phyloP scores from a whole-genome alignment of 2,113 vertebrate genomes.

The Morone saxatilis region DNA sequence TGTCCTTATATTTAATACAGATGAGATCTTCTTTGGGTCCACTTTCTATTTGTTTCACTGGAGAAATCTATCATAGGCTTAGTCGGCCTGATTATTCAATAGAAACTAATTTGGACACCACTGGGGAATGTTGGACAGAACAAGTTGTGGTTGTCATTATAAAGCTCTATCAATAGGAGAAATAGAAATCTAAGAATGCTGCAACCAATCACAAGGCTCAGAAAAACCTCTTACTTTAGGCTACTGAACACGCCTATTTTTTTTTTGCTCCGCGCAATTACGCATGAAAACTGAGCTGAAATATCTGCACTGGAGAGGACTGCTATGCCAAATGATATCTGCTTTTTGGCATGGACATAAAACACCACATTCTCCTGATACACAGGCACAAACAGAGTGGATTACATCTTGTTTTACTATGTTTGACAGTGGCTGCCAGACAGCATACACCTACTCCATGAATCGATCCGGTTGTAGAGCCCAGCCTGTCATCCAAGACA shows the following conservation, averaged over 20 bases:
- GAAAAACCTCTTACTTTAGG: slow-evolving; percentile 1
- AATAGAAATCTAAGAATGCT: not conserved
- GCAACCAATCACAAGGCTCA: slow-evolving; percentile 28
- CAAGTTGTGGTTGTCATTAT: not conserved
- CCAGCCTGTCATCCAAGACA: not conserved
- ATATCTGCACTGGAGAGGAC: not conserved
- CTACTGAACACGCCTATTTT: slow-evolving; percentile 32
- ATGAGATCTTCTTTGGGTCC: not conserved
- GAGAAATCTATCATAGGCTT: not conserved
- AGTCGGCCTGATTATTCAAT: not conserved
- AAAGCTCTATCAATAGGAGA: not conserved
- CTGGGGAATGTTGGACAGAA: not conserved
- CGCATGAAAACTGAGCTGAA: slow-evolving; percentile 17
- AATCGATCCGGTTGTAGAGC: slow-evolving; percentile 48
- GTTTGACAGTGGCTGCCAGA: slow-evolving; percentile 54
- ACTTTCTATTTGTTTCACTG: not conserved
- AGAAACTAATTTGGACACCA: not conserved
- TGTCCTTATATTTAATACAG: not conserved
- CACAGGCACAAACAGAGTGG: not conserved
- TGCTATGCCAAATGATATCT: not conserved
- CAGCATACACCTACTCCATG: slow-evolving; percentile 45
- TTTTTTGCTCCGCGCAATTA: not conserved
- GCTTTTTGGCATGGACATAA: not conserved
- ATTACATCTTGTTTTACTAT: slow-evolving; percentile 57
- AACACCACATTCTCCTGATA: not conserved